Evolutionary conservation across 2,113 vertebrate genomes (phyloP).

Genomic region (Leiothrix lutea): DNA sequence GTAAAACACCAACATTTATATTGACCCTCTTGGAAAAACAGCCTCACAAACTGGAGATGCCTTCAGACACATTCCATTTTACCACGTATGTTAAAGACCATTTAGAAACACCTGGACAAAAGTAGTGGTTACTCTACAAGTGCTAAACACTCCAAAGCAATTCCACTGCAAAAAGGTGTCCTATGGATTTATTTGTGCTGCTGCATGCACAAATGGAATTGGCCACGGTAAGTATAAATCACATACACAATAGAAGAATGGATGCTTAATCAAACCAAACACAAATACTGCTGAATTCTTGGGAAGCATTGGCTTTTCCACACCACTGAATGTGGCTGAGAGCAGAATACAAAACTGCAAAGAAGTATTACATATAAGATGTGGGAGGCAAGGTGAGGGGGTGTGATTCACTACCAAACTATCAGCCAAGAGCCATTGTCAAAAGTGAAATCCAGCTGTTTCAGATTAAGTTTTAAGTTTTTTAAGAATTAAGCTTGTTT

Average conservation of each 20-base stretch:
- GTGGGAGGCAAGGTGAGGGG: background rate
- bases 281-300: background rate
- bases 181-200: background rate
- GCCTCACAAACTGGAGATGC: background rate
- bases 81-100: accelerated
- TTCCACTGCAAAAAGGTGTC: background rate
- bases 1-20: background rate
- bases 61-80: background rate
- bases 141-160: background rate
- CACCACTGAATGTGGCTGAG: background rate
- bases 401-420: background rate
- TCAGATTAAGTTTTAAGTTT: background rate
- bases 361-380: background rate
- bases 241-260: background rate
- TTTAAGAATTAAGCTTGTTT: background rate
- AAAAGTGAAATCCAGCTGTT: background rate
- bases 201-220: background rate
- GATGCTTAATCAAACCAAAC: background rate
- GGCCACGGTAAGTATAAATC: background rate
- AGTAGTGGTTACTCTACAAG: background rate
- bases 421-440: background rate
- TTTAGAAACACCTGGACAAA: background rate
- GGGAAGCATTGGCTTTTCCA: background rate
- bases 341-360: background rate
- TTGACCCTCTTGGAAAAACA: background rate